Evolutionary conservation across 2,888 invertebrate genomes (phyloP), one percentile per base, ranked within the genome.

Genomic region (Leptothorax acervorum): DNA sequence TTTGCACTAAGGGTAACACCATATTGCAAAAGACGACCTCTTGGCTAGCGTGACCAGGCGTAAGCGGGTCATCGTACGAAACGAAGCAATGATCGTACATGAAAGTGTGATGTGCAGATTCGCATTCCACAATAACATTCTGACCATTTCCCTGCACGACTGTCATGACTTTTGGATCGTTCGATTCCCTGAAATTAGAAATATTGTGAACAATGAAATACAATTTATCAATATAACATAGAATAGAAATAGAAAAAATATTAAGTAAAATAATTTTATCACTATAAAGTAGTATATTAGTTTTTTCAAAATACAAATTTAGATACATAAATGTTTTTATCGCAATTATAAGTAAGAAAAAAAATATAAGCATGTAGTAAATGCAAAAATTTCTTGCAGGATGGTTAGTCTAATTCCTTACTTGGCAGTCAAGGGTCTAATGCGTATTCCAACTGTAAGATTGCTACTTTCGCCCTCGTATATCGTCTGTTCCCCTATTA

Each of bases 371-470:
- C 6, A 57, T 31, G n/a, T 15, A 11, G 48, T n/a, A 83, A 51
- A 5, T 57, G 5, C 39, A 15, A 31, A 55, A 39, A 70, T 18
- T 57, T 15, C 42, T 18, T 35, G 35, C 35, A 35, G 35, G 35
- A 35, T 35, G 6, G 6, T 35, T 35, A 35, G 93, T 90, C 85
- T 94, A 94, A 23, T 93, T 92, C 74, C 96, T 92, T 92, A 95
- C 95, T 96, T 95, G 4, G 95, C 92, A 94, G 96, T 97, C 92
- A 97, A 95, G 0, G 97, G 97, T 42, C 97, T 95, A 63, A 97
- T 96, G 82, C 97, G 95, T 18, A 97, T 96, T 39, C 97, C 97
- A 0, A 97, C 97, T 39, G 96, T 96, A 68, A 97, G 95, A 93
- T 97, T 97, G 90, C 96, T 96, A 42, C 95, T 95, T 94, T 97